Base-by-base conservation (phyloP, 2,113 vertebrate genomes). In the Hymenochirus boettgeri region DNA sequence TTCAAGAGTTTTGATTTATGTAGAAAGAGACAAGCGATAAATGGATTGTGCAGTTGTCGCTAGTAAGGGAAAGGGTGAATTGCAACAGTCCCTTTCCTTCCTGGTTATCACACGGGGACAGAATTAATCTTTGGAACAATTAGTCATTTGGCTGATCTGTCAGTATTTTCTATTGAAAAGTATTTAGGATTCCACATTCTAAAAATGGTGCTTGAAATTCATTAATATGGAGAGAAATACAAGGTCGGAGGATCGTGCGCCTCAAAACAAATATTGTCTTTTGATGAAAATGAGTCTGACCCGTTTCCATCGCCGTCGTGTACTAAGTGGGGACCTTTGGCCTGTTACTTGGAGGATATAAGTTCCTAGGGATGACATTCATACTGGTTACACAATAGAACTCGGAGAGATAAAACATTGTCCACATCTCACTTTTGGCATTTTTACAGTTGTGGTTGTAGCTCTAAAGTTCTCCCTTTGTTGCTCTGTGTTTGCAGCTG, bases 401-500 rank as follows among this genome's bases (percentile, higher is more conserved):
- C 5, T 2, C 3, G 39, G 1, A 17, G 5, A 15, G 39, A 42
- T 42, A 42, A 42, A 42, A 15, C 4, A 12, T 12, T 35, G 10
- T 35, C 10, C 33, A 9, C 10, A n/a, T n/a, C n/a, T n/a, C n/a
- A n/a, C n/a, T n/a, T n/a, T n/a, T n/a, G n/a, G n/a, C n/a, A n/a
- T n/a, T n/a, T n/a, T n/a, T n/a, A n/a, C n/a, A n/a, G n/a, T n/a
- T n/a, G n/a, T n/a, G n/a, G n/a, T n/a, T n/a, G n/a, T 17, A 13
- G 13, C 2, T 26, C 24, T 2, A 7, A 12, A 2, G 25, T 27
- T 24, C 48, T 15, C 19, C 21, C 8, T 31, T 47, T 42, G 57
- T 26, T 26, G 23, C 50, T 53, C 18, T 53, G 50, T 62, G 31
- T 66, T 21, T 50, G 39, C 85, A 97, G 93, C 83, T 90, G 86